A percentile compares a stretch with the other conserved stretches of the same genome.
phyloP scores from a whole-genome alignment of 2,797 vertebrate genomes.

The Falco concolor region DNA sequence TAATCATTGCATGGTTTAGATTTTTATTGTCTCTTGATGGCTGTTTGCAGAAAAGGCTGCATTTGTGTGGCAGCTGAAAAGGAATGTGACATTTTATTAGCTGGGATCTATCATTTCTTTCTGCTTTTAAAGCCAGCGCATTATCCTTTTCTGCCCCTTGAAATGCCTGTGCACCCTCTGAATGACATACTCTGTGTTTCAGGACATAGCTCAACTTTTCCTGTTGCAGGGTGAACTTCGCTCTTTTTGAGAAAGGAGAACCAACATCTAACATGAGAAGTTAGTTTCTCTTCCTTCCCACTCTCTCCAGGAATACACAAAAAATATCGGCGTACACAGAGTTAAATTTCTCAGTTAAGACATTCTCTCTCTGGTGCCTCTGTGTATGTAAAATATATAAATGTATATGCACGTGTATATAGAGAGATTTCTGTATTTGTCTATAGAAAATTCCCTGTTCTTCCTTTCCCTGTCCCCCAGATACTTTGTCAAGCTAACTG shows the following conservation, averaged over 20 bases:
- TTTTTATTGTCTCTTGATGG: conserved; percentile 8
- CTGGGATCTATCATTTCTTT: not conserved
- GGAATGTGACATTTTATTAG: conserved; percentile 10
- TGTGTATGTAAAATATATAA: not conserved
- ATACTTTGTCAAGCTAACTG: conserved; percentile 27
- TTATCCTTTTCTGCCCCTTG: not conserved
- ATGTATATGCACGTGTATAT: not conserved
- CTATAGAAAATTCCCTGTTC: conserved; percentile 3
- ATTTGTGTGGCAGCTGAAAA: not conserved
- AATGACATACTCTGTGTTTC: not conserved
- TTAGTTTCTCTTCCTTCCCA: not conserved
- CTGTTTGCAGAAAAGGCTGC: not conserved
- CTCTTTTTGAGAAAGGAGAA: not conserved
- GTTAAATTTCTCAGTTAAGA: conserved; percentile 10
- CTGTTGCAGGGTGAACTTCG: conserved; percentile 32
- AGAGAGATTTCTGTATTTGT: not conserved
- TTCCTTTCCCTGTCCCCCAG: not conserved
- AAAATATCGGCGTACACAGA: not conserved
- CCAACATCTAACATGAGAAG: not conserved
- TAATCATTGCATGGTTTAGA: not conserved
- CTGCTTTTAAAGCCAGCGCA: not conserved
- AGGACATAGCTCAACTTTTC: conserved; percentile 14
- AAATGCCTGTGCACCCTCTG: not conserved
- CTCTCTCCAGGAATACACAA: not conserved
- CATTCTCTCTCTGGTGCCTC: not conserved